These are phyloP conservation scores for Amphipoea lucens DNA, from an alignment of 2,888 invertebrate genomes.

Conservation along the genomic window DNA sequence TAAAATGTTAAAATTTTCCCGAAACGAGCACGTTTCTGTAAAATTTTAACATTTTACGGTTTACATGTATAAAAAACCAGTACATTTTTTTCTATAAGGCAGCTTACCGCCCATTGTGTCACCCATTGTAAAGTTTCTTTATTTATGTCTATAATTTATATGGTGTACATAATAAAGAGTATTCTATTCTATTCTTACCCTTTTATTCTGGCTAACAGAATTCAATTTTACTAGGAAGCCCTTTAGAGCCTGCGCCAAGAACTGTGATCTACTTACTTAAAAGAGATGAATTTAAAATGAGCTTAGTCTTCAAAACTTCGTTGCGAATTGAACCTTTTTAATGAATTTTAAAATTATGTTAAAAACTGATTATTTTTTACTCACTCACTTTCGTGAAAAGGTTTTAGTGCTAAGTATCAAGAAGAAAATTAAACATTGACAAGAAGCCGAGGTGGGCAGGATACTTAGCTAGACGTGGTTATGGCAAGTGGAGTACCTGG, in stretches of 20 bases:
- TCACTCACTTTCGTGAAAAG: conserved; percentile 2
- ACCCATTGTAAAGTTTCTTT: too few relatives aligned
- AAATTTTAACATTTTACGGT: neutral
- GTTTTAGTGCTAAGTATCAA: neutral
- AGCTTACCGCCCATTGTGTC: too few relatives aligned
- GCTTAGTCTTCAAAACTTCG: conserved; percentile 8
- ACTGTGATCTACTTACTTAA: conserved; percentile 12
- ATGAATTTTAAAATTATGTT: conserved; percentile 43
- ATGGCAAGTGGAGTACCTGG: neutral
- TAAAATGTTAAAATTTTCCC: too few relatives aligned
- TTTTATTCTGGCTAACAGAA: neutral
- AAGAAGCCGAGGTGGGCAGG: neutral
- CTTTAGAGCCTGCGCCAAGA: neutral
- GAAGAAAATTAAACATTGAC: conserved; percentile 15
- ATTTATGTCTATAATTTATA: too few relatives aligned
- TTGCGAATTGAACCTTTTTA: conserved; percentile 23
- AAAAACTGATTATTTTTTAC: conserved; percentile 22
- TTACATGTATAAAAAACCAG: neutral
- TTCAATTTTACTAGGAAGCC: conserved; percentile 19
- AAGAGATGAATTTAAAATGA: conserved; percentile 40
- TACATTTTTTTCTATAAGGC: neutral
- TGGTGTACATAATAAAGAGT: too few relatives aligned
- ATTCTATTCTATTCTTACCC: too few relatives aligned
- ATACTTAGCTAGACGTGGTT: neutral
- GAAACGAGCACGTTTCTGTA: neutral